Conservation (phyloP, 2,797 vertebrate species). For the Lacerta viridis region DNA sequence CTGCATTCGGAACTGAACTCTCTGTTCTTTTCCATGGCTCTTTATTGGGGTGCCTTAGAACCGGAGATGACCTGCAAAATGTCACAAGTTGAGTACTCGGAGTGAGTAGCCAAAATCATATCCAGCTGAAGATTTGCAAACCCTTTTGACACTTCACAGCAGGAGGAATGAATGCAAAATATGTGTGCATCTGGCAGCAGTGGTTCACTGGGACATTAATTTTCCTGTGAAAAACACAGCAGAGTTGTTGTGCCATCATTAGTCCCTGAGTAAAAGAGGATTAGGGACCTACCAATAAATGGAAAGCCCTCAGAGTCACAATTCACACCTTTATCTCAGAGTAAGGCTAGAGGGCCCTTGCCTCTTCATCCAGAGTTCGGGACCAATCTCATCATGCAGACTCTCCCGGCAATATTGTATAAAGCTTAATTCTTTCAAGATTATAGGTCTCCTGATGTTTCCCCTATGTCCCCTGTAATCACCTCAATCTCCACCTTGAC, state of each 20-base stretch:
- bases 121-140: constrained; percentile 2
- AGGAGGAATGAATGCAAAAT: not conserved
- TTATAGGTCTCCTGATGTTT: too few relatives aligned
- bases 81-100: not conserved
- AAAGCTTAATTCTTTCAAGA: too few relatives aligned
- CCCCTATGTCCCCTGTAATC: too few relatives aligned
- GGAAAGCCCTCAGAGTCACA: too few relatives aligned
- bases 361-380: too few relatives aligned
- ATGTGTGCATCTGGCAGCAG: not conserved
- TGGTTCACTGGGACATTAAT: not conserved
- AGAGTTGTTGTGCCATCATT: not conserved
- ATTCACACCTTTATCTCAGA: too few relatives aligned
- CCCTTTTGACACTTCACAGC: not conserved
- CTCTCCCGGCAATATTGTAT: too few relatives aligned
- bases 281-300: too few relatives aligned
- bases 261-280: not conserved
- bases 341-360: too few relatives aligned
- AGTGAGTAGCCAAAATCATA: not conserved
- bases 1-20: constrained; percentile 28
- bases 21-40: constrained; percentile 23
- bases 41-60: constrained; percentile 40
- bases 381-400: too few relatives aligned
- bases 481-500: too few relatives aligned
- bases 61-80: constrained; percentile 16
- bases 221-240: not conserved